phyloP scores from a whole-genome alignment of 2,888 invertebrate species.

The Chaitophorus viminalis region DNA sequence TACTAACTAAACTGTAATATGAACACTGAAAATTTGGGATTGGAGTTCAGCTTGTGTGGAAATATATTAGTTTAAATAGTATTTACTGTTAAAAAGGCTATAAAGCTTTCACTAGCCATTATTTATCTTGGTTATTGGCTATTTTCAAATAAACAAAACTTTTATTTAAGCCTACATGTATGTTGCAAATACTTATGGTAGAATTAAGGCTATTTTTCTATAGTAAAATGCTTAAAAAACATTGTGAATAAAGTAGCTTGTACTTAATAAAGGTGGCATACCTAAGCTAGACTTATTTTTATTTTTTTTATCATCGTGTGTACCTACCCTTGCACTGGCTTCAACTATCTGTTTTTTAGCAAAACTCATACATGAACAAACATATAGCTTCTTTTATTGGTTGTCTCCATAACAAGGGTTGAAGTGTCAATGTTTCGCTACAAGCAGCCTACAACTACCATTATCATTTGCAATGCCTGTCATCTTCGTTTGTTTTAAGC shows the following conservation, averaged over 20 bases:
- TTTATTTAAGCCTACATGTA: constrained; percentile 61
- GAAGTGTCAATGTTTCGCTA: constrained; percentile 60
- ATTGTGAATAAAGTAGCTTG: constrained; percentile 62
- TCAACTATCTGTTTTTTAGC: constrained; percentile 62
- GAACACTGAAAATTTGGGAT: constrained; percentile 61
- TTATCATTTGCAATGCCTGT: constrained; percentile 62
- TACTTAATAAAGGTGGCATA: constrained; percentile 62
- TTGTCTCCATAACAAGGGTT: constrained; percentile 61
- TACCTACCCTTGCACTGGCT: constrained; percentile 62
- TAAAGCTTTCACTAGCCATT: constrained; percentile 61
- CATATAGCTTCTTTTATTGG: constrained; percentile 61
- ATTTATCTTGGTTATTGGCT: constrained; percentile 62
- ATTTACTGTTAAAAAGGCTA: constrained; percentile 59
- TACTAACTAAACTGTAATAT: constrained; percentile 61
- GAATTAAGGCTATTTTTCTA: constrained; percentile 62
- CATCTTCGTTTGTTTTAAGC: constrained; percentile 62
- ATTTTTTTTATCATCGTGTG: constrained; percentile 61
- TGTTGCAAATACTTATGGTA: constrained; percentile 62
- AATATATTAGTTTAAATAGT: constrained; percentile 61
- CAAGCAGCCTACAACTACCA: constrained; percentile 62
- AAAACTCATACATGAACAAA: constrained; percentile 61
- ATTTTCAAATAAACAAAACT: constrained; percentile 56
- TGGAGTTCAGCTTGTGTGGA: constrained; percentile 62
- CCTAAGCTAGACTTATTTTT: constrained; percentile 62
- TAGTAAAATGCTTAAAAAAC: constrained; percentile 61